Evolutionary conservation across 2,113 vertebrate genomes (phyloP), one percentile per base, ranked within the genome.

Genomic region (Ciconia maguari): DNA sequence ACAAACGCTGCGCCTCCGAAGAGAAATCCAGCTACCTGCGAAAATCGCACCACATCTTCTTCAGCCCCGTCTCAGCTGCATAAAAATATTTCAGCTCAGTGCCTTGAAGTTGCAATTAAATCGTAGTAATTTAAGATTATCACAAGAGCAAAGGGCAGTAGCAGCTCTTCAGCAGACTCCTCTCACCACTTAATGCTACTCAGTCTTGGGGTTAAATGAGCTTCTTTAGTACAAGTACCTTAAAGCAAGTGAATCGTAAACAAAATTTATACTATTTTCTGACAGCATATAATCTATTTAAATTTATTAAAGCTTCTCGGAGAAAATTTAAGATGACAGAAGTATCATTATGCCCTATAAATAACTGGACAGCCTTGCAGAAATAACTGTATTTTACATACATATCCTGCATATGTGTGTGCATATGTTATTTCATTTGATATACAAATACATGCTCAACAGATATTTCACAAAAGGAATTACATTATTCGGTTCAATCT

Each of bases 121-220:
- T 94, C 92, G 97, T 76, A 97, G 98, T 98, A 98, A 98, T 98
- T 98, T 98, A 98, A 98, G 98, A 98, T 98, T 98, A 98, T 98
- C 97, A 72, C 74, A 51, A 97, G 98, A 98, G 98, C 98, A 98
- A 98, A 98, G 98, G 98, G 98, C 98, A 98, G 94, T 34, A 85
- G 96, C 94, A 96, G 98, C 97, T 98, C 98, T 98, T 97, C 95
- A 96, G 97, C 97, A 97, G 97, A 95, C 96, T 97, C 92, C 92
- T 98, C 96, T 98, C 97, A 94, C 97, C 97, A 97, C 98, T 98
- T 98, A 98, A 98, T 97, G 97, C 94, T 98, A 91, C 97, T 98
- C 97, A 97, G 96, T 96, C 97, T 97, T 96, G 96, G 98, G 98
- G 98, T 98, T 98, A 98, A 98, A 98, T 96, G 98, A 98, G 97